Percentiles rank a stretch among this genome's conserved stretches.
phyloP scores from a whole-genome alignment of 2,113 vertebrate species.

The Pteruthius melanotis region DNA sequence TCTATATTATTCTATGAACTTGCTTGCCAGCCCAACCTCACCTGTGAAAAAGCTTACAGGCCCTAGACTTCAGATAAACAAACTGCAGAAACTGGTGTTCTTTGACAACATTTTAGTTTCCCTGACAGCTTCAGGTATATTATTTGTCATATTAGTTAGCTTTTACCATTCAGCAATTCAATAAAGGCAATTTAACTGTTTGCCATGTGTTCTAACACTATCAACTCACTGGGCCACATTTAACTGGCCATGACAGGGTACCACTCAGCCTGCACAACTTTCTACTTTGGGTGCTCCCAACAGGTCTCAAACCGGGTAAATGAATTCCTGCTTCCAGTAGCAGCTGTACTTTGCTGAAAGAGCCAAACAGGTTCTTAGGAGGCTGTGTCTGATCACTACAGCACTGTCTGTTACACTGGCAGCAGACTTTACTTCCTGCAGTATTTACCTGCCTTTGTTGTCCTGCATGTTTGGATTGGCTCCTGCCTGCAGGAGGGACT shows the following conservation, averaged over 20 bases:
- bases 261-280: background rate
- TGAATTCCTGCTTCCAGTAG: background rate
- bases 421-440: background rate
- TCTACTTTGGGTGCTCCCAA: background rate
- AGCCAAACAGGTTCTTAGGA: background rate
- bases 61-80: background rate
- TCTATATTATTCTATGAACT: background rate
- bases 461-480: conserved; percentile 98
- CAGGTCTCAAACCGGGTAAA: background rate
- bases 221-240: background rate
- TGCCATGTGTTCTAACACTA: background rate
- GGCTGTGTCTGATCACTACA: background rate
- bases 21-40: background rate
- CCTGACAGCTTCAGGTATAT: background rate
- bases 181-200: background rate
- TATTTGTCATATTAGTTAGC: background rate
- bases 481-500: conserved; percentile 88
- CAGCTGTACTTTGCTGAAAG: background rate
- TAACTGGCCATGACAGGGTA: background rate
- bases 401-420: background rate
- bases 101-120: background rate
- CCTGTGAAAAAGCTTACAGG: background rate
- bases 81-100: background rate
- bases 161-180: background rate
- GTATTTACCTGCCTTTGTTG: conserved; percentile 84